Evolutionary conservation across 2,113 vertebrate species (phyloP), one percentile per base, ranked within the genome.

Genomic region (Zosterops japonicus): DNA sequence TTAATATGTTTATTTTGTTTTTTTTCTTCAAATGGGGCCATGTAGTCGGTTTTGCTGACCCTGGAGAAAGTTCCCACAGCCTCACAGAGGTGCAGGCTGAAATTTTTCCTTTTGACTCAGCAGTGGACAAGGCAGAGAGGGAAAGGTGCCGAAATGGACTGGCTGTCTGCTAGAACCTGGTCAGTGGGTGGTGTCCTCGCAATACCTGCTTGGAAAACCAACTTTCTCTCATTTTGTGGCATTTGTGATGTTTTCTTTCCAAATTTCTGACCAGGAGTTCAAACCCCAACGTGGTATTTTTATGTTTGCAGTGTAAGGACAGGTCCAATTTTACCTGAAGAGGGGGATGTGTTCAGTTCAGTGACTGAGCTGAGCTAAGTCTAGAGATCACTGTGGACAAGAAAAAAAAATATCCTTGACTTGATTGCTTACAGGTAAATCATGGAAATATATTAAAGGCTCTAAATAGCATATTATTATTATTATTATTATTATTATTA

Each of bases 1-100:
- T 72, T 23, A 27, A 6, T 31, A 5, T 7, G 15, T 27, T 68
- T n/a, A 9, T 52, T 25, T 5, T 59, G 14, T 5, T 9, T 9
- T 65, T 67, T 64, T 63, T 35, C 55, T 84, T 74, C 55, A 69
- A 74, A 57, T 29, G 31, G 9, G 25, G 69, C 55, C 3, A 0
- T 2, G 11, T 33, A 42, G 18, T 60, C 33, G 22, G 1, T 28
- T 23, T 47, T 79, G 29, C 39, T 59, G 64, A 22, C 8, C 31
- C 42, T 49, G 35, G 36, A 5, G 24, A 55, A 88, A 42, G 8
- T 25, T 72, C 52, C 21, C 27, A 22, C 20, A 82, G 23, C 22
- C 33, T 89, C 61, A 35, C 21, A 28, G 64, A 39, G 8, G 5
- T 27, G 5, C 5, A 0, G 14, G 52, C 9, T 29, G 5, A 1